Evolutionary conservation across 1,140 invertebrate genomes (phyloP).

Genomic region (Ceratina australensis): DNA sequence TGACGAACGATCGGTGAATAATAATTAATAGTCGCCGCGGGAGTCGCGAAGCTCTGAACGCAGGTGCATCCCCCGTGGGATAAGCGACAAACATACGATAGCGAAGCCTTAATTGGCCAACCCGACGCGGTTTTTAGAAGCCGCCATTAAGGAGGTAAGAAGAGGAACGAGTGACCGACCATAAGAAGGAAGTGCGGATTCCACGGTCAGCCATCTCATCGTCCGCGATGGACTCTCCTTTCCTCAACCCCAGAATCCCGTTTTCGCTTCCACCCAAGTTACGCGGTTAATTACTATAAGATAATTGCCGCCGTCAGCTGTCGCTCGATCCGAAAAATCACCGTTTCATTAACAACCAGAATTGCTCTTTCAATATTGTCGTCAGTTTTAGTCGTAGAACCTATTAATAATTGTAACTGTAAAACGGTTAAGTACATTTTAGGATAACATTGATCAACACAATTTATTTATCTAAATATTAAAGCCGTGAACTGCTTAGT

Average conservation of each 20-base stretch:
- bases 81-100: conserved; percentile 61
- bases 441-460: too few relatives aligned
- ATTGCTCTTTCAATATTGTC: too few relatives aligned
- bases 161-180: conserved; percentile 18
- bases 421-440: too few relatives aligned
- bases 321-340: conserved; percentile 11
- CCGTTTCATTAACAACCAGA: too few relatives aligned
- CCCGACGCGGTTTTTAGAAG: conserved; percentile 55
- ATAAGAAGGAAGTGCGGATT: conserved; percentile 58
- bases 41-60: conserved; percentile 23
- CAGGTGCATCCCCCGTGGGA: conserved; percentile 48
- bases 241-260: conserved; percentile 28
- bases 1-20: conserved; percentile 63
- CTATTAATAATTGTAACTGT: too few relatives aligned
- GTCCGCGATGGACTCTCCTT: conserved; percentile 16
- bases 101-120: conserved; percentile 66
- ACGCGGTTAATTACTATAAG: conserved; percentile 50
- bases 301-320: conserved; percentile 42
- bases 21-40: conserved; percentile 61
- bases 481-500: too few relatives aligned
- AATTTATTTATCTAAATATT: too few relatives aligned
- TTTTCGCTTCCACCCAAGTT: conserved; percentile 22
- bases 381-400: too few relatives aligned
- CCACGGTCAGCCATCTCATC: conserved; percentile 28
- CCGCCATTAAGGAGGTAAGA: conserved; percentile 30